Evolutionary conservation across 2,888 invertebrate species (phyloP).

Genomic region (Pseudoips prasinana): DNA sequence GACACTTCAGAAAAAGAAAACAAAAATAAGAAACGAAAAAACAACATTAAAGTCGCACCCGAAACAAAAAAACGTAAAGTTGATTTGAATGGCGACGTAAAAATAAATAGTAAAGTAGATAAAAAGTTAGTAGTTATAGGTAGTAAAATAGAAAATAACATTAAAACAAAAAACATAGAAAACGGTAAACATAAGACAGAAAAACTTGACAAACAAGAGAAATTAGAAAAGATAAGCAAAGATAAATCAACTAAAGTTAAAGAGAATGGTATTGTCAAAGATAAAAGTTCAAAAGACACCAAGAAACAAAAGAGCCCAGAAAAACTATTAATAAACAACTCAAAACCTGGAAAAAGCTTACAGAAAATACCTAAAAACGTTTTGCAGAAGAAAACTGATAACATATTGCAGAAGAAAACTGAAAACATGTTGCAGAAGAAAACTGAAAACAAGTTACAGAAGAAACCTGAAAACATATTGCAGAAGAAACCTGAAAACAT

Average conservation of each 20-base stretch:
- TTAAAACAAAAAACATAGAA: background rate
- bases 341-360: conserved; percentile 2
- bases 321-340: conserved; percentile 4
- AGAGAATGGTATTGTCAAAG: conserved; percentile 24
- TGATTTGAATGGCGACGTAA: conserved; percentile 14
- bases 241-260: conserved; percentile 31
- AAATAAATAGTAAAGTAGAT: conserved; percentile 14
- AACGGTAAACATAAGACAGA: conserved; percentile 2
- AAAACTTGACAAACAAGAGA: background rate
- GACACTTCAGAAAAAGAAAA: conserved; percentile 51
- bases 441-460: background rate
- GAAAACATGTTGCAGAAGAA: too few species aligned
- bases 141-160: conserved; percentile 12
- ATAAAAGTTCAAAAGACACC: conserved; percentile 5
- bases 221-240: conserved; percentile 7
- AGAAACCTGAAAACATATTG: background rate
- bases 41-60: conserved; percentile 7
- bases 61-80: conserved; percentile 30
- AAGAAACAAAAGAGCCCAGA: conserved; percentile 10
- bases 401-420: too few species aligned
- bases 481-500: background rate
- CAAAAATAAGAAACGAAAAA: conserved; percentile 42
- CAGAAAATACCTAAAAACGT: conserved; percentile 2
- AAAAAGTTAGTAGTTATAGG: conserved; percentile 13
- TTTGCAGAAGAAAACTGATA: too few species aligned